Percentiles rank a stretch among this genome's conserved stretches.
Evolutionary conservation across 2,888 invertebrate species (phyloP).

Genomic region (Pinctada fucata): DNA sequence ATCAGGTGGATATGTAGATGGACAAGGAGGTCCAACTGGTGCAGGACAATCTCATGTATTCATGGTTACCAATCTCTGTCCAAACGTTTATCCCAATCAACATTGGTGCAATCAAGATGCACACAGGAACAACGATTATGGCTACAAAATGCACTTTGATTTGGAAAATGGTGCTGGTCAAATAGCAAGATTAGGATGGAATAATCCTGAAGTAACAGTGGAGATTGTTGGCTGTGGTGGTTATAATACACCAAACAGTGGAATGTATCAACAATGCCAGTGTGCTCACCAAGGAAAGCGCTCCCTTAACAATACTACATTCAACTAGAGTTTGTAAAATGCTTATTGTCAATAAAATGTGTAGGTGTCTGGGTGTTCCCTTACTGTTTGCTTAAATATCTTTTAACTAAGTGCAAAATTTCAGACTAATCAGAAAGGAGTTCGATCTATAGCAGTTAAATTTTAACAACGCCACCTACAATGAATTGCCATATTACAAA

Average conservation of each 20-base stretch:
- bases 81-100: slow-evolving; percentile 54
- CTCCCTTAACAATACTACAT: slow-evolving; percentile 16
- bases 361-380: too few species aligned
- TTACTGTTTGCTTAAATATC: too few species aligned
- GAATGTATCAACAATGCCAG: slow-evolving; percentile 42
- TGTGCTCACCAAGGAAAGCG: slow-evolving; percentile 42
- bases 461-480: too few species aligned
- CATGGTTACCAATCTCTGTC: slow-evolving; percentile 67
- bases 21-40: slow-evolving; percentile 46
- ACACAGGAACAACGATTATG: slow-evolving; percentile 46
- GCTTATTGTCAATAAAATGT: too few species aligned
- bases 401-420: too few species aligned
- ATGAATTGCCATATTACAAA: too few species aligned
- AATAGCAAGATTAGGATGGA: slow-evolving; percentile 48
- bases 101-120: slow-evolving; percentile 61
- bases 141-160: slow-evolving; percentile 56
- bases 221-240: slow-evolving; percentile 46
- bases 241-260: slow-evolving; percentile 38
- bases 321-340: neutral
- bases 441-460: too few species aligned
- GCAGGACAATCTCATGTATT: slow-evolving; percentile 49
- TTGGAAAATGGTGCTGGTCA: slow-evolving; percentile 53
- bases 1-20: slow-evolving; percentile 61
- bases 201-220: slow-evolving; percentile 59
- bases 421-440: too few species aligned